Base-by-base conservation (phyloP, 2,113 vertebrate species). In the Columba janthina region DNA sequence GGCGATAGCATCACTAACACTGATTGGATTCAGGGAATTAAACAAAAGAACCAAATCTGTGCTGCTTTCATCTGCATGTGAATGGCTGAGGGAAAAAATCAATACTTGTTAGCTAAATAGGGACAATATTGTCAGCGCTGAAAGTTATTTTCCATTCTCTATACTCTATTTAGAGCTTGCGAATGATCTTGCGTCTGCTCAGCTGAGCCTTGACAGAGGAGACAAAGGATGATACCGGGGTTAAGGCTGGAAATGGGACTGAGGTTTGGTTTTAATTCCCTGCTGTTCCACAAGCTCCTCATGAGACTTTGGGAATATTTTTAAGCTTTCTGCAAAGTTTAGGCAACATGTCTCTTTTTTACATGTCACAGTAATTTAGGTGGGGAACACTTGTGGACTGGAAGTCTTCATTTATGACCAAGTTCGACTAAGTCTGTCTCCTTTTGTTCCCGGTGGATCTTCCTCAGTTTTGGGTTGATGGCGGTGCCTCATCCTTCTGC, bases 21-120 rank as follows among this genome's bases (percentile, higher is more conserved):
- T 76, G 95, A 87, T 10, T 95, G 57, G 74, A 78, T 92, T 85
- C 50, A 69, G 81, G 46, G 91, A 94, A 88, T 89, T 88, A 78
- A 90, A 87, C 26, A 72, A 73, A 79, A 94, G 80, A 75, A 75
- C 29, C 31, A 79, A 79, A 87, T 92, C 73, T 85, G 38, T n/a
- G 77, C 53, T 46, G 73, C 86, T 94, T 95, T 94, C 87, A 78
- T 89, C 94, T 91, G 77, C 66, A 36, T 40, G 84, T 7, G 11
- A 84, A 84, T 53, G 77, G 42, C 72, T 71, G 87, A 84, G 50
- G 57, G 34, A 66, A 87, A 46, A 89, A 90, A 95, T 93, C 96
- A 56, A 97, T 95, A 91, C 65, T 89, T 87, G 70, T 94, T 96
- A 89, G 61, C 86, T 93, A 87, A 92, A 89, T 16, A 87, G 73